These are phyloP conservation scores for Sminthurinus aureus DNA, from an alignment of 2,888 invertebrate species.

Conservation along the genomic window DNA sequence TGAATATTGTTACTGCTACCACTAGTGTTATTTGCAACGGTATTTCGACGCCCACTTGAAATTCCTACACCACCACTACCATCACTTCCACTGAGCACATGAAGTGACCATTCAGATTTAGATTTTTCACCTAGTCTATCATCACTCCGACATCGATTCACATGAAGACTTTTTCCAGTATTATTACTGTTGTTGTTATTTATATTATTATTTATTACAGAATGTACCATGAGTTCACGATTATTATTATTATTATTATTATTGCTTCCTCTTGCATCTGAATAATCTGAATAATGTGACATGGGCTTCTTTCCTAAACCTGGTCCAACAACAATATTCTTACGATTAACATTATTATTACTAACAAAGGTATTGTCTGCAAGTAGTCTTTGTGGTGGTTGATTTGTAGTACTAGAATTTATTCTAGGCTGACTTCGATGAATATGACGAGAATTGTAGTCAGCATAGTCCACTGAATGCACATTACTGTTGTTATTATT, in stretches of 20 bases:
- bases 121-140: constrained; percentile 55
- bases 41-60: constrained; percentile 40
- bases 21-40: constrained; percentile 43
- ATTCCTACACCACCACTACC: constrained; percentile 13
- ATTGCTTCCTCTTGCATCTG: not conserved
- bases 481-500: not conserved
- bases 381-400: constrained; percentile 21
- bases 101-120: constrained; percentile 58
- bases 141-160: constrained; percentile 50
- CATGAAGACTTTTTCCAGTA: constrained; percentile 9
- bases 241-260: not conserved
- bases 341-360: no score
- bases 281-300: constrained; percentile 7
- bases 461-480: constrained; percentile 37
- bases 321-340: not conserved
- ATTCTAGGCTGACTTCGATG: constrained; percentile 46
- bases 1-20: constrained; percentile 33
- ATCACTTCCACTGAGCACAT: constrained; percentile 41
- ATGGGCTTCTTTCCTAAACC: constrained; percentile 1
- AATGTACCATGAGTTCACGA: not conserved
- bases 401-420: constrained; percentile 28
- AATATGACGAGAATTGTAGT: constrained; percentile 39
- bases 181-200: not conserved
- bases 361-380: constrained; percentile 8
- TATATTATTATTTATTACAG: not conserved